Conservation (phyloP, 1,140 invertebrate genomes). For the Arctopsyche grandis region DNA sequence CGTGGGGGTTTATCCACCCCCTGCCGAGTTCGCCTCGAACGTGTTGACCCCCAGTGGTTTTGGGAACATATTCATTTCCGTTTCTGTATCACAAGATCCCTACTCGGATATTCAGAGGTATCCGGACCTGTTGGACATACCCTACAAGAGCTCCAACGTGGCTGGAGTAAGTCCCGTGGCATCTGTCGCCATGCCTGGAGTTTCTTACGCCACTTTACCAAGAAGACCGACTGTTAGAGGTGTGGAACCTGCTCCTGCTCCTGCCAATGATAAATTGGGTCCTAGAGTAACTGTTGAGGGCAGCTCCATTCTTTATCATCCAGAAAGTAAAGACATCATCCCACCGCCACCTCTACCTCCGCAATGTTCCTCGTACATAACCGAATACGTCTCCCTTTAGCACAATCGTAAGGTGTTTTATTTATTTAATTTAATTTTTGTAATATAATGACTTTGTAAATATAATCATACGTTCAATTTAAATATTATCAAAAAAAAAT, state of each 20-base stretch:
- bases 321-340: conserved; percentile 65
- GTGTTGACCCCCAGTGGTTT: conserved; percentile 59
- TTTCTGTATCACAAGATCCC: conserved; percentile 76
- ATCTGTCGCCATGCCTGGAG: conserved; percentile 54
- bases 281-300: conserved; percentile 87
- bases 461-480: conserved; percentile 39
- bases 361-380: conserved; percentile 48
- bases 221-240: conserved; percentile 62
- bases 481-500: conserved; percentile 34
- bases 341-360: conserved; percentile 44
- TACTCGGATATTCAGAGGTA: conserved; percentile 72
- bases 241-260: conserved; percentile 63
- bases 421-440: too few species aligned
- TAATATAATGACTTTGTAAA: conserved; percentile 45
- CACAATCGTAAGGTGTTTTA: conserved; percentile 44
- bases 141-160: conserved; percentile 69
- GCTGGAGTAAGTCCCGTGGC: conserved; percentile 54
- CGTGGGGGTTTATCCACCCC: conserved; percentile 50
- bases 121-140: conserved; percentile 80
- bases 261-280: conserved; percentile 89
- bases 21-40: conserved; percentile 60
- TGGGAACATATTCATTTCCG: conserved; percentile 80
- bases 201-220: conserved; percentile 73
- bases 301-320: conserved; percentile 81
- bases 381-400: conserved; percentile 53